Evolutionary conservation across 2,797 vertebrate genomes (phyloP).

Genomic region (Hozukius guyotensis): DNA sequence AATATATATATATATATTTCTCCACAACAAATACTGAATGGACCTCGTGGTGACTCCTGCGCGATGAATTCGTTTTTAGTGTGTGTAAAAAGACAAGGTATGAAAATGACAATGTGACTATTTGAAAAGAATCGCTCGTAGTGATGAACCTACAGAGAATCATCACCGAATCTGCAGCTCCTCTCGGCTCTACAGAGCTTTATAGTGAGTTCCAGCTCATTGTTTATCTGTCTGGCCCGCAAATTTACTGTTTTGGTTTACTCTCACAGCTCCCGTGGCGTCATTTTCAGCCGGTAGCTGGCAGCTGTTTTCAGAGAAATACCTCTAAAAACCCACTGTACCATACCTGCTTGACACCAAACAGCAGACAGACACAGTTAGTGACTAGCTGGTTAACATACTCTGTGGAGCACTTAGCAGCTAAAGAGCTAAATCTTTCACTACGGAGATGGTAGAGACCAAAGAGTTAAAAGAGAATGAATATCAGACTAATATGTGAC

Average conservation of each 20-base stretch:
- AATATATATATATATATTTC: not conserved
- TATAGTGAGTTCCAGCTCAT: not conserved
- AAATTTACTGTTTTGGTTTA: not conserved
- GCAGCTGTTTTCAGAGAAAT: not conserved
- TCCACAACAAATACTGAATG: not conserved
- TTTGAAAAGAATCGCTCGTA: not conserved
- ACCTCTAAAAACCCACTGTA: not conserved
- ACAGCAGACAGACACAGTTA: not conserved
- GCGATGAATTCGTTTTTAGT: not conserved
- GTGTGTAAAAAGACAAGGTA: not conserved
- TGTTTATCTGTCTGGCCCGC: not conserved
- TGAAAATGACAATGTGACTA: not conserved
- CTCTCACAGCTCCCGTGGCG: accelerated
- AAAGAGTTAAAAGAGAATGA: no score
- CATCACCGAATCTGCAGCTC: not conserved
- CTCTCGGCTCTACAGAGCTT: not conserved
- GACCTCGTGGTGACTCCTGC: not conserved
- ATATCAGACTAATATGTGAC: no score
- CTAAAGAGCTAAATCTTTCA: no score
- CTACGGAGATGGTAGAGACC: no score
- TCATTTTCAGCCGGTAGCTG: not conserved
- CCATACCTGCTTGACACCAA: not conserved
- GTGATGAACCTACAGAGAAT: not conserved
- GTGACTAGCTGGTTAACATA: no score
- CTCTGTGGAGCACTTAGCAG: no score